Percentiles rank a stretch among this genome's conserved stretches.
Conservation (phyloP, 1,140 invertebrate genomes). For the Neotoxoptera formosana region DNA sequence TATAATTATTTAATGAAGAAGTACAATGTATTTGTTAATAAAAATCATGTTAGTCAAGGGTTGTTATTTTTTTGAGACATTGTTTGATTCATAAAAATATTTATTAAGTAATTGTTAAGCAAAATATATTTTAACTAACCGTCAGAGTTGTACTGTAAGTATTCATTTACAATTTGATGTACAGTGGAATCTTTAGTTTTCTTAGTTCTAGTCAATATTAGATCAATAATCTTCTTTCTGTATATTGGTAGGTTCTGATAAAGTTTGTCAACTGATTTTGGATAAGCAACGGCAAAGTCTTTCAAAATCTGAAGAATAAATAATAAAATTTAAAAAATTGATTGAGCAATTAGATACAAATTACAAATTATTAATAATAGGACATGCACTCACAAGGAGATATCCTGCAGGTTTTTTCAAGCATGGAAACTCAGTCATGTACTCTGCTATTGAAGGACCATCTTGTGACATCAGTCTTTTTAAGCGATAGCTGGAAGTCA, state of each 20-base stretch:
- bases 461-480: neutral
- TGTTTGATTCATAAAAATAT: too few relatives aligned
- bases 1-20: too few relatives aligned
- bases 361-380: too few relatives aligned
- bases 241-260: neutral
- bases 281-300: neutral
- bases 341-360: too few relatives aligned
- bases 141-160: neutral
- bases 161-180: neutral
- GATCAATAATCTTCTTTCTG: neutral
- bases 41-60: too few relatives aligned
- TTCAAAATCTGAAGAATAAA: neutral
- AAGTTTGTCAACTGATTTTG: neutral
- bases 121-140: neutral
- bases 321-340: too few relatives aligned
- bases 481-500: neutral
- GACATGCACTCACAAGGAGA: neutral
- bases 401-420: neutral
- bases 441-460: neutral
- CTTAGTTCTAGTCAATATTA: too few relatives aligned
- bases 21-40: too few relatives aligned
- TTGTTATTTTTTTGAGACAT: too few relatives aligned
- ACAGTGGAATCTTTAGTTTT: neutral
- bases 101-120: too few relatives aligned
- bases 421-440: neutral